Evolutionary conservation across 2,113 vertebrate genomes (phyloP), one percentile per base, ranked within the genome.

Genomic region (Muntiacus muntjak): DNA sequence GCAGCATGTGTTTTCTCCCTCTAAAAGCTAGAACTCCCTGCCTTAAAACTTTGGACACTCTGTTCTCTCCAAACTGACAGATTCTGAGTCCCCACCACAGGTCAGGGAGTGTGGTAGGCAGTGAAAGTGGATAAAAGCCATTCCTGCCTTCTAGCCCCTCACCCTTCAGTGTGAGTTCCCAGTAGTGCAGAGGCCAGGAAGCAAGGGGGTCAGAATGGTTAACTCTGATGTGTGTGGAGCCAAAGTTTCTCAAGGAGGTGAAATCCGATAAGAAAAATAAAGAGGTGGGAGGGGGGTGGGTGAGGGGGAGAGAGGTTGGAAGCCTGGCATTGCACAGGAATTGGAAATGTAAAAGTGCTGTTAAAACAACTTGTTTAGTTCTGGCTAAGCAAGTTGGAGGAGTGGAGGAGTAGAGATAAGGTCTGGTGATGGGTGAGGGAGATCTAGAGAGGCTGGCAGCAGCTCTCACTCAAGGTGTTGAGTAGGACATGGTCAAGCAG

Each of bases 401-500:
- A 36, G 23, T 1, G 43, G 50, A 43, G 43, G n/a, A 7, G 6
- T 3, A 10, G 85, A 30, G 60, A 25, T 6, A 81, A 64, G n/a
- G 76, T 23, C 52, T 14, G 33, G 23, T 8, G 11, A 10, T 1
- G 16, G 64, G 28, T 5, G 9, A 50, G 30, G 55, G 40, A n/a
- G 13, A 16, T 43, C 36, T 26, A 28, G 13, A 36, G 57, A 60
- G 21, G 57, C 64, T 5, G 40, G 33, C 11, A 9, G 30, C 5
- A 9, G 30, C 5, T 9, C 19, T 58, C 1, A 2, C 6, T 30
- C 6, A 19, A 2, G 0, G 26, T 23, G 19, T 11, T 14, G 17
- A 55, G 7, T 21, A 36, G 43, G 23, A 74, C 28, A 58, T 3
- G 52, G 28, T 58, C 40, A 12, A 36, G 47, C 15, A 0, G 1